phyloP scores from a whole-genome alignment of 2,113 vertebrate genomes.

The Pollimyrus isidori region DNA sequence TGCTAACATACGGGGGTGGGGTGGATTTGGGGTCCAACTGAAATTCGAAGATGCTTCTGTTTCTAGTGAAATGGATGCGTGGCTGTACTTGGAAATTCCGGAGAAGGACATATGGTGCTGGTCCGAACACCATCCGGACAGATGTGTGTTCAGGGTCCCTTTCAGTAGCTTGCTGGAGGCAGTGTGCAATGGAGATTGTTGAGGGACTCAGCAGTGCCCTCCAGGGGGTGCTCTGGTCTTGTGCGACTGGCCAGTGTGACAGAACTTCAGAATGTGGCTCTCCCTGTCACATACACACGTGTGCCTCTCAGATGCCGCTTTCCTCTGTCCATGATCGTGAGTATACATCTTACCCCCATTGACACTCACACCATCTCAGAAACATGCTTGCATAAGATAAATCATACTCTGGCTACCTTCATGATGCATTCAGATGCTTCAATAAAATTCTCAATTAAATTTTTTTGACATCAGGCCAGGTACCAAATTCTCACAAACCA shows the following conservation, averaged over 20 bases:
- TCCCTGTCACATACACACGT: background rate
- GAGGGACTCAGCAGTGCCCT: background rate
- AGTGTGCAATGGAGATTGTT: background rate
- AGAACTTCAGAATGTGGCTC: background rate
- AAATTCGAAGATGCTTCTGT: background rate
- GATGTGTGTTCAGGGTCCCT: background rate
- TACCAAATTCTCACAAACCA: conserved; percentile 40
- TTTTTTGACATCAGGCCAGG: conserved; percentile 35
- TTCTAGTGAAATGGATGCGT: background rate
- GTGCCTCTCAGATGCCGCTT: background rate
- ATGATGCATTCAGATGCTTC: background rate
- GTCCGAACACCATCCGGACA: background rate
- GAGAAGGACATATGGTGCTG: background rate
- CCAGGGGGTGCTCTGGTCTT: background rate
- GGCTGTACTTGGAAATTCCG: background rate
- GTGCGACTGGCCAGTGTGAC: background rate
- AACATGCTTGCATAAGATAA: background rate
- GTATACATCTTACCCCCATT: background rate
- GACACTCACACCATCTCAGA: background rate
- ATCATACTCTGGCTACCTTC: background rate
- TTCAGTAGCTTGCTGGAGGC: background rate
- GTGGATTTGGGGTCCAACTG: background rate
- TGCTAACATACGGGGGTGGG: background rate
- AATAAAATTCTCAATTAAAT: conserved; percentile 26
- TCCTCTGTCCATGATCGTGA: no score